Evolutionary conservation across 2,888 invertebrate genomes (phyloP).

Genomic region (Drosophila paramelanica): DNA sequence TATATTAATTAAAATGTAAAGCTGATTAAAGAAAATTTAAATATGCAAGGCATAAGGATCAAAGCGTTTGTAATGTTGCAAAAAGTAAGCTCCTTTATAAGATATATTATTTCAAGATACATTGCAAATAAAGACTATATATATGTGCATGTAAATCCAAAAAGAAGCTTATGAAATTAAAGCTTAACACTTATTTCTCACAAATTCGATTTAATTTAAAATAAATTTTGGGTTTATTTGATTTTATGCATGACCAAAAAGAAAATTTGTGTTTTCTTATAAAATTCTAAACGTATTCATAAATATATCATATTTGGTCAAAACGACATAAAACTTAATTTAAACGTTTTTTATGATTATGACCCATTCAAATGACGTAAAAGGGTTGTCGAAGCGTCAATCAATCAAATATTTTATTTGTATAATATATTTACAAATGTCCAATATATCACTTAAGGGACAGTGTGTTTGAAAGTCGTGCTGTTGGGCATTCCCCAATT

Average conservation of each 20-base stretch:
- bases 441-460: constrained; percentile 14
- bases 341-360: constrained; percentile 25
- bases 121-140: no score
- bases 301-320: constrained; percentile 19
- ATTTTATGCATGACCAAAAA: no score
- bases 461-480: constrained; percentile 38
- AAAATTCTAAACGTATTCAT: background rate
- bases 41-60: background rate
- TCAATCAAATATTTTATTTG: constrained; percentile 19
- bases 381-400: constrained; percentile 9
- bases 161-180: no score
- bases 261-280: background rate
- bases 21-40: constrained; percentile 2
- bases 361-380: constrained; percentile 5
- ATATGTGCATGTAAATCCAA: no score
- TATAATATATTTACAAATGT: background rate
- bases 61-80: background rate
- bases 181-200: no score
- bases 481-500: constrained; percentile 4
- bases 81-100: no score
- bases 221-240: no score
- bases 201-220: no score
- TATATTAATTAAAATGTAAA: background rate
- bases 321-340: constrained; percentile 3
- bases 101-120: no score